A percentile compares a stretch with the other conserved stretches of the same genome.
Conservation (phyloP, 1,140 invertebrate genomes). For the Euura saliciscinereae region DNA sequence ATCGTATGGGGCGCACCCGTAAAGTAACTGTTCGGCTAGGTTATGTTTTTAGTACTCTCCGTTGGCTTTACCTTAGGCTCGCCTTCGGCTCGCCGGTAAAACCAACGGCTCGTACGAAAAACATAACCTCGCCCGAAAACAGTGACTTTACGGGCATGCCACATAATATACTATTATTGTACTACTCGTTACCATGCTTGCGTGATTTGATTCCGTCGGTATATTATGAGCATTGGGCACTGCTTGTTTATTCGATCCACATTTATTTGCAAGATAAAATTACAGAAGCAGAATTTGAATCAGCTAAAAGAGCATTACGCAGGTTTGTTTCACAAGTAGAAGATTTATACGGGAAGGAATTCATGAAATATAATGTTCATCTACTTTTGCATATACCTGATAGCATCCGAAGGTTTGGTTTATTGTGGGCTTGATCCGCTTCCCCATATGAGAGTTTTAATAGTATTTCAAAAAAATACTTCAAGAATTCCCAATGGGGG, state of each 20-base stretch:
- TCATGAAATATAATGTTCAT: constrained; percentile 31
- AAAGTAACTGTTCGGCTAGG: too few relatives aligned
- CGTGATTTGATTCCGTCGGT: constrained; percentile 15
- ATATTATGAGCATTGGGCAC: constrained; percentile 24
- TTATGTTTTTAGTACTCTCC: too few relatives aligned
- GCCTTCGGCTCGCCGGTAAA: too few relatives aligned
- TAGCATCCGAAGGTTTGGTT: constrained; percentile 23
- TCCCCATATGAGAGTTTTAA: constrained; percentile 21
- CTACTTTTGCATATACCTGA: constrained; percentile 24
- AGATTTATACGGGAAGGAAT: constrained; percentile 21
- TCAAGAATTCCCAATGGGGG: too few relatives aligned
- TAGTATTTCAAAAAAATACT: neutral
- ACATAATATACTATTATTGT: too few relatives aligned
- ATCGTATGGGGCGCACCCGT: too few relatives aligned
- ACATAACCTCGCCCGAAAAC: too few relatives aligned
- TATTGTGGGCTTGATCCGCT: constrained; percentile 27
- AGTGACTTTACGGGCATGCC: too few relatives aligned
- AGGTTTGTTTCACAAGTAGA: constrained; percentile 22
- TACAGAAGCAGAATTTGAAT: constrained; percentile 9
- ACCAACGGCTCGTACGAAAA: too few relatives aligned
- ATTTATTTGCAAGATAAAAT: constrained; percentile 27
- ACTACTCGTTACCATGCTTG: constrained; percentile 8
- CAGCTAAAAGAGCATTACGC: constrained; percentile 18
- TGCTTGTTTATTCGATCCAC: constrained; percentile 21
- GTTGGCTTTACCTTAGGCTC: too few relatives aligned